These are phyloP conservation scores for Antennarius maculatus DNA, from an alignment of 2,797 vertebrate species.

Conservation along the genomic window DNA sequence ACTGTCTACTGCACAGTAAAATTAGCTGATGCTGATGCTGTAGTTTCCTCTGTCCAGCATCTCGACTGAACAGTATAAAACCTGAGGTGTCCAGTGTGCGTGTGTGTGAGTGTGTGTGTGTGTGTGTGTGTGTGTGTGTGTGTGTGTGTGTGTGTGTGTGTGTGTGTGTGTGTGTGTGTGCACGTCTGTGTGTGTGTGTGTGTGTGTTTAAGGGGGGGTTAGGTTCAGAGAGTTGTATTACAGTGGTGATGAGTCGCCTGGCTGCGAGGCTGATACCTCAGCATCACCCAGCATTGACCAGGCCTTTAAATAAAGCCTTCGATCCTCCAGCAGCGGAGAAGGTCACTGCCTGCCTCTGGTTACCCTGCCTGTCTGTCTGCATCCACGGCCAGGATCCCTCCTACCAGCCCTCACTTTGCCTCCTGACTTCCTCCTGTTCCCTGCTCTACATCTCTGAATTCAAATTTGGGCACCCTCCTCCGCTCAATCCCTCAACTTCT, in stretches of 20 bases:
- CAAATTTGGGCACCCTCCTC: slow-evolving; percentile 36
- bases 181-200: slow-evolving; percentile 43
- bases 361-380: slow-evolving; percentile 79
- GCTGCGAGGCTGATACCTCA: slow-evolving; percentile 79
- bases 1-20: slow-evolving; percentile 69
- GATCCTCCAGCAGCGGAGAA: slow-evolving; percentile 76
- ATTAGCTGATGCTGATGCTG: slow-evolving; percentile 77
- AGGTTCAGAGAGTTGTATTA: slow-evolving; percentile 78
- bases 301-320: slow-evolving; percentile 83
- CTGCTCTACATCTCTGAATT: slow-evolving; percentile 21
- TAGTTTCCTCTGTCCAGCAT: slow-evolving; percentile 71
- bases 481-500: slow-evolving; percentile 13
- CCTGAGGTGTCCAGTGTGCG: slow-evolving; percentile 74
- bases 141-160: slow-evolving; percentile 39
- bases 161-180: slow-evolving; percentile 31
- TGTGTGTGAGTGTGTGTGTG: slow-evolving; percentile 55
- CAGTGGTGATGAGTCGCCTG: slow-evolving; percentile 78
- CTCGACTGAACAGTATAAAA: slow-evolving; percentile 61
- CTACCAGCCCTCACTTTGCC: slow-evolving; percentile 17
- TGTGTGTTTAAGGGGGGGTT: slow-evolving; percentile 34
- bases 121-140: slow-evolving; percentile 45
- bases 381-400: slow-evolving; percentile 60
- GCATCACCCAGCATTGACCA: slow-evolving; percentile 82
- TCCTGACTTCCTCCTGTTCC: slow-evolving; percentile 25
- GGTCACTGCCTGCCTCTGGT: slow-evolving; percentile 79